These are phyloP conservation scores for Trissoscelio sp. DNA, from an alignment of 2,888 invertebrate genomes.

Conservation along the genomic window DNA sequence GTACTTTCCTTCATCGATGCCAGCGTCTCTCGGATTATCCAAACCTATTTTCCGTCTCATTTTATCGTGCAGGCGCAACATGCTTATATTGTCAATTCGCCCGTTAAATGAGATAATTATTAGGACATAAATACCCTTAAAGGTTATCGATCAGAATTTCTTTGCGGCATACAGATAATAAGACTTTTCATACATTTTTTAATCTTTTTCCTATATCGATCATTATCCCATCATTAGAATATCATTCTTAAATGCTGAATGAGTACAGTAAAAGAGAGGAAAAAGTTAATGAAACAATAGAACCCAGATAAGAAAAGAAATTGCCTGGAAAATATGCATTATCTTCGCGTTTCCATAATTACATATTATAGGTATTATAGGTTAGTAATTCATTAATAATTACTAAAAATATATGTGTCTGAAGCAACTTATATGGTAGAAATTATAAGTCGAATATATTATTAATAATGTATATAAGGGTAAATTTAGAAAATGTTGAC, in stretches of 20 bases:
- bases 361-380: no score
- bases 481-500: no score
- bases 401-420: no score
- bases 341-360: no score
- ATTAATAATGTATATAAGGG: no score
- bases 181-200: background rate
- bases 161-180: background rate
- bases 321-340: no score
- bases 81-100: conserved; percentile 17
- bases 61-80: background rate
- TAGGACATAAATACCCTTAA: conserved; percentile 32
- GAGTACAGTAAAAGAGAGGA: background rate
- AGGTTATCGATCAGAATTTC: conserved; percentile 30
- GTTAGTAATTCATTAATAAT: no score
- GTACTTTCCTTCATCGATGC: conserved; percentile 51
- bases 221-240: conserved; percentile 19
- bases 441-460: no score
- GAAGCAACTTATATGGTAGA: no score
- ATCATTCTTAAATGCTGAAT: conserved; percentile 16
- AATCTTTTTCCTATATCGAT: conserved; percentile 12
- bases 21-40: conserved; percentile 31
- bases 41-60: conserved; percentile 43
- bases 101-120: conserved; percentile 60
- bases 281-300: conserved; percentile 41
- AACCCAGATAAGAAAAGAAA: conserved; percentile 15